phyloP scores from a whole-genome alignment of 2,797 vertebrate genomes.

The Harpagifer antarcticus region DNA sequence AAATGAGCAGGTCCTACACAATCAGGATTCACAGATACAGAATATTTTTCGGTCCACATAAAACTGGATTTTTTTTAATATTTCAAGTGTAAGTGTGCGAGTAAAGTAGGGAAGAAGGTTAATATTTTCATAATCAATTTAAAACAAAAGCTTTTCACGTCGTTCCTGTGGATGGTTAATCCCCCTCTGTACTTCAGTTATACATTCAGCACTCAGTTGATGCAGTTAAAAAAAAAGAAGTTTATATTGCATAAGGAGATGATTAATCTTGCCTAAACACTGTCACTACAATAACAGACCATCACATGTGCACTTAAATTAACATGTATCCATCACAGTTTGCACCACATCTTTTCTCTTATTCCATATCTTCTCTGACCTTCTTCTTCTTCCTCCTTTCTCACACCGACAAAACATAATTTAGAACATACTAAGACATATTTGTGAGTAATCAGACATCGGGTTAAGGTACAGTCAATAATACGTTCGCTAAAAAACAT shows the following conservation, averaged over 20 bases:
- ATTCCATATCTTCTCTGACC: constrained; percentile 37
- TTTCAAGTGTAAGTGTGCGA: constrained; percentile 35
- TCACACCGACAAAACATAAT: constrained; percentile 63
- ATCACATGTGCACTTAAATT: constrained; percentile 80
- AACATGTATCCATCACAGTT: constrained; percentile 76
- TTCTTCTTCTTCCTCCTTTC: constrained; percentile 26
- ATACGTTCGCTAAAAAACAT: constrained; percentile 60
- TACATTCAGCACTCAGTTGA: constrained; percentile 77
- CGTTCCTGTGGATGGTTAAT: constrained; percentile 52
- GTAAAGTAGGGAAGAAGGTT: neutral
- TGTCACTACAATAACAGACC: constrained; percentile 74
- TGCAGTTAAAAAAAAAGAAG: constrained; percentile 45
- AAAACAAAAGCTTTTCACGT: constrained; percentile 46
- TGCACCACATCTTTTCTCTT: constrained; percentile 46
- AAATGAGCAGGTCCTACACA: constrained; percentile 53
- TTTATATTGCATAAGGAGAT: constrained; percentile 73
- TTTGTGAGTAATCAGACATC: constrained; percentile 56
- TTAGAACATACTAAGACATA: constrained; percentile 72
- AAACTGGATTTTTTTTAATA: constrained; percentile 16
- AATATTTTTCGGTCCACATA: constrained; percentile 19
- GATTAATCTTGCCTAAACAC: constrained; percentile 67
- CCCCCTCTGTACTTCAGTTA: constrained; percentile 65
- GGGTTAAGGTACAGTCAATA: constrained; percentile 49
- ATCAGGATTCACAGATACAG: constrained; percentile 53
- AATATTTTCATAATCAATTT: constrained; percentile 17